phyloP scores from a whole-genome alignment of 2,888 invertebrate genomes.

The Polyploca ridens region DNA sequence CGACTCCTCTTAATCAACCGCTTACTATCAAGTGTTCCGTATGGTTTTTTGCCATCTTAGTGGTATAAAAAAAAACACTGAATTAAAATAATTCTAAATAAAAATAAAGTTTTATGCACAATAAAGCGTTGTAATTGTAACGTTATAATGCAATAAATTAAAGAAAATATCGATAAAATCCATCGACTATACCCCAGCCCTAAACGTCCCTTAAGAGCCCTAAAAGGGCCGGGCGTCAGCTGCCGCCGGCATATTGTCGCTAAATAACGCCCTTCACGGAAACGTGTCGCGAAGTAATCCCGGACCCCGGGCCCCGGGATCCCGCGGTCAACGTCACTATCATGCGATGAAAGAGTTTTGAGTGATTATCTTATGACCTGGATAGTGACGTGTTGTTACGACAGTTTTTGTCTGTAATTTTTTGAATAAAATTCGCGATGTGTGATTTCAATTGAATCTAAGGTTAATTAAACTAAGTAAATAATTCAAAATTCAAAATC shows the following conservation, averaged over 20 bases:
- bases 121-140: too few species aligned
- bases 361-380: neutral
- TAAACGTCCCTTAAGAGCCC: slow-evolving; percentile 31
- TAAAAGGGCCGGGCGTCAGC: slow-evolving; percentile 68
- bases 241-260: slow-evolving; percentile 74
- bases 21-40: too few species aligned
- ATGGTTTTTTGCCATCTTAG: too few species aligned
- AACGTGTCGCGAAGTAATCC: slow-evolving; percentile 22
- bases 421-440: too few species aligned
- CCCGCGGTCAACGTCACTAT: slow-evolving; percentile 21
- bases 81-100: too few species aligned
- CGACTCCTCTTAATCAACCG: too few species aligned
- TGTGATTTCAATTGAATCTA: too few species aligned
- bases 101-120: too few species aligned
- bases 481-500: too few species aligned
- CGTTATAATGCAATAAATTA: neutral
- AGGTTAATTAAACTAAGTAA: too few species aligned
- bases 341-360: neutral
- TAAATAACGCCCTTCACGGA: slow-evolving; percentile 23
- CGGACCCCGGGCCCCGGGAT: slow-evolving; percentile 15
- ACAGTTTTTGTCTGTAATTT: too few species aligned
- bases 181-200: slow-evolving; percentile 31
- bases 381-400: neutral
- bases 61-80: too few species aligned
- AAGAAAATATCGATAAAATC: slow-evolving; percentile 5